phyloP scores from a whole-genome alignment of 2,113 vertebrate genomes.

The Leucosticte australis region DNA sequence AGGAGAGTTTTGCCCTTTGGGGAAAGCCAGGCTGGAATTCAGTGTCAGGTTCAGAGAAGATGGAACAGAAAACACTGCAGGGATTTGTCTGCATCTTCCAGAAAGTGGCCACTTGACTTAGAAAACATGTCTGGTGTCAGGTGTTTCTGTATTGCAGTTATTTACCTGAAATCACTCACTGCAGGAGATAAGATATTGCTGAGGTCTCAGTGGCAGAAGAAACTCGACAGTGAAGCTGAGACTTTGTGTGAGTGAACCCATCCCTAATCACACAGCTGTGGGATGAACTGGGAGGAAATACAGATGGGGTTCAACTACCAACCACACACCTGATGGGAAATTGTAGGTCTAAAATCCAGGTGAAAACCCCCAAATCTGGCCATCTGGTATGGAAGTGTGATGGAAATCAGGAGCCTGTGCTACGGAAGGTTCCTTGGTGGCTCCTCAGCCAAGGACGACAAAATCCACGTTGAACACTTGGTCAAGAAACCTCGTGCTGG shows the following conservation, averaged over 20 bases:
- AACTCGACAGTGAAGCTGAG: background rate
- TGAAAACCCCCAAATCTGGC: background rate
- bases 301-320: background rate
- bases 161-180: background rate
- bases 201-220: background rate
- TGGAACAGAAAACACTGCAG: rapidly evolving
- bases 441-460: background rate
- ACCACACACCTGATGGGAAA: background rate
- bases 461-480: background rate
- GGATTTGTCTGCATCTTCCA: background rate
- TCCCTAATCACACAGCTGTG: rapidly evolving
- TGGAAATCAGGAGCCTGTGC: background rate
- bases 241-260: rapidly evolving
- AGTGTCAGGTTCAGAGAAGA: rapidly evolving
- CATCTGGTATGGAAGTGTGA: rapidly evolving
- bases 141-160: no score
- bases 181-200: background rate
- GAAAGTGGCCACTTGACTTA: background rate
- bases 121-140: background rate
- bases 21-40: background rate
- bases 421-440: background rate
- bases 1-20: background rate
- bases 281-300: background rate
- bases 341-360: rapidly evolving
- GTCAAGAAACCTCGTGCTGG: background rate